Percentiles rank a stretch among this genome's conserved stretches.
Evolutionary conservation across 1,140 invertebrate genomes (phyloP).

Genomic region (Helicoverpa zea): DNA sequence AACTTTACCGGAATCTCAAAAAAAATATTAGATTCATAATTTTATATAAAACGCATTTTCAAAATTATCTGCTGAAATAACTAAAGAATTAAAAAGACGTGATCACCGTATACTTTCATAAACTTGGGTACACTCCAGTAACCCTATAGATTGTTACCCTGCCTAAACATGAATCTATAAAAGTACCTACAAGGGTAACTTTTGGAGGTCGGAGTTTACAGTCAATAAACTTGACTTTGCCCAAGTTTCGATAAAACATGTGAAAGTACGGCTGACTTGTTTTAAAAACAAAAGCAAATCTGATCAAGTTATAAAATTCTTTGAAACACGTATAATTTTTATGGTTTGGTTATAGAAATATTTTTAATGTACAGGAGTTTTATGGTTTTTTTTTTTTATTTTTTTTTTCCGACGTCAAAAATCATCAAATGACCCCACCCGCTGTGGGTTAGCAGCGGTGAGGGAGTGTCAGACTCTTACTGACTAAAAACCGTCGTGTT

Average conservation of each 20-base stretch:
- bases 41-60: too few species aligned
- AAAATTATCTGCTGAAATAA: too few species aligned
- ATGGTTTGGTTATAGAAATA: not conserved
- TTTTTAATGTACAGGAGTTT: not conserved
- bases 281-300: not conserved
- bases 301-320: not conserved
- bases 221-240: constrained; percentile 4
- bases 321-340: not conserved
- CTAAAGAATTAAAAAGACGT: not conserved
- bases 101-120: not conserved
- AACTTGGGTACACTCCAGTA: not conserved
- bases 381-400: too few species aligned
- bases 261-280: not conserved
- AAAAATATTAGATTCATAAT: too few species aligned
- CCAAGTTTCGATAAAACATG: constrained; percentile 11
- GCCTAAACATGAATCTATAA: not conserved
- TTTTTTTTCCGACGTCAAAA: too few species aligned
- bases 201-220: constrained; percentile 8
- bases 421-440: too few species aligned
- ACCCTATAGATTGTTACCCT: not conserved
- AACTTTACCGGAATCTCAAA: too few species aligned
- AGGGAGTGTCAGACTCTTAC: too few species aligned
- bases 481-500: too few species aligned
- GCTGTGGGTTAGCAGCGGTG: too few species aligned
- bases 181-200: not conserved